Evolutionary conservation across 2,888 invertebrate genomes (phyloP), one percentile per base, ranked within the genome.

Genomic region (Drosophila silvestris): DNA sequence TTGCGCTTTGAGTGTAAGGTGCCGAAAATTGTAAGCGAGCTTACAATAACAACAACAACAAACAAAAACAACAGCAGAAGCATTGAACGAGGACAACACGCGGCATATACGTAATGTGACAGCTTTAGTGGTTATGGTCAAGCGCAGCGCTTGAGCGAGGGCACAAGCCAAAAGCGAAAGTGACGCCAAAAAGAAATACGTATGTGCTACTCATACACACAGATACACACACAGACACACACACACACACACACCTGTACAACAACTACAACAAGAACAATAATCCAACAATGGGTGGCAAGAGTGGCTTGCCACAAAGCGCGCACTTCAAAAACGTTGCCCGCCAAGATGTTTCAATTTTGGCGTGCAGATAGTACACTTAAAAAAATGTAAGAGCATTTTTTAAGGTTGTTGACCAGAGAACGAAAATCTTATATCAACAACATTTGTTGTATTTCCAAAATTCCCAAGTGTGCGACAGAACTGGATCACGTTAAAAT

Each of bases 111-210:
- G 91, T 84, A 89, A 91, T 87, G 82, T 87, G 91, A 91, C 91
- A 88, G 81, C 81, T 88, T 91, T 91, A 90, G 86, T 90, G 86
- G 89, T 89, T 90, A 82, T 90, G 91, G 91, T 91, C 91, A 91
- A 91, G 91, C 91, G 78, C 89, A 83, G 74, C 83, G 85, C 77
- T 91, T 85, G 77, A 83, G 74, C 83, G 79, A 85, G 85, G 88
- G 85, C 87, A 85, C 80, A 63, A 70, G 70, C 70, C 66, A 62
- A 81, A 82, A 74, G 69, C 61, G 82, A 85, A 86, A 81, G 83
- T 82, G 84, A 84, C 79, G 81, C 74, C 82, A 73, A 84, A 82
- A 74, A 72, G 56, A 56, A 10, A 22, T 30, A 16, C 22, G 58
- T 58, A 30, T 30, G 30, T 61, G 66, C 52, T 53, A 75, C 74